These are phyloP conservation scores for Cossypha polioptera DNA, from an alignment of 2,797 vertebrate genomes.

Conservation along the genomic window DNA sequence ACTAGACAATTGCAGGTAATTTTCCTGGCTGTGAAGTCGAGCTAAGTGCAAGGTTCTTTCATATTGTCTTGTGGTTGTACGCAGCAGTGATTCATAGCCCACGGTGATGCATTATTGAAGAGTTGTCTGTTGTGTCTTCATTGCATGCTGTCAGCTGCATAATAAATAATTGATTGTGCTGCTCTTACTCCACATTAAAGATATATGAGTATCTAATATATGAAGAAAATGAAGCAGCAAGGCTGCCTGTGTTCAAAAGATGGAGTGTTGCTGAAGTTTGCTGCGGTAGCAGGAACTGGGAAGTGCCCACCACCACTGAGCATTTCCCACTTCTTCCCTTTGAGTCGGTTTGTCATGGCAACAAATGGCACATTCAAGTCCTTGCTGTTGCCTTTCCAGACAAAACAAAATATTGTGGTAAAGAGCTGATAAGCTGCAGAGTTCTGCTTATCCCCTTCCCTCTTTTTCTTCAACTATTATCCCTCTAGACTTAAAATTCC, in stretches of 20 bases:
- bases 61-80: not conserved
- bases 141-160: constrained; percentile 30
- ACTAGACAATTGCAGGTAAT: constrained; percentile 22
- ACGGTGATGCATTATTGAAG: constrained; percentile 56
- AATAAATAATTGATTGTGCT: constrained; percentile 65
- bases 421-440: not conserved
- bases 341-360: constrained; percentile 36
- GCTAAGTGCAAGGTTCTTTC: constrained; percentile 31
- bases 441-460: not conserved
- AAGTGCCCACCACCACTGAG: not conserved
- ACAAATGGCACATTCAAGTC: constrained; percentile 34
- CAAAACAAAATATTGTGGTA: not conserved
- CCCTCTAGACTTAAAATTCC: not conserved
- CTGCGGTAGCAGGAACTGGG: not conserved
- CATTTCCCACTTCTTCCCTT: constrained; percentile 1
- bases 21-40: constrained; percentile 53
- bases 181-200: constrained; percentile 62
- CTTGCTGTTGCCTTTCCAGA: not conserved
- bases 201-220: constrained; percentile 60
- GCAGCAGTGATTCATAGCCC: not conserved
- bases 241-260: not conserved
- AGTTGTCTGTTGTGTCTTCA: constrained; percentile 56
- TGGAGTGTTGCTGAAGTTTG: not conserved
- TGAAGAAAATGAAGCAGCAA: constrained; percentile 13
- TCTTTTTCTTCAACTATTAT: not conserved